Conservation (phyloP, 2,113 vertebrate species). For the Ariopsis seemanni region DNA sequence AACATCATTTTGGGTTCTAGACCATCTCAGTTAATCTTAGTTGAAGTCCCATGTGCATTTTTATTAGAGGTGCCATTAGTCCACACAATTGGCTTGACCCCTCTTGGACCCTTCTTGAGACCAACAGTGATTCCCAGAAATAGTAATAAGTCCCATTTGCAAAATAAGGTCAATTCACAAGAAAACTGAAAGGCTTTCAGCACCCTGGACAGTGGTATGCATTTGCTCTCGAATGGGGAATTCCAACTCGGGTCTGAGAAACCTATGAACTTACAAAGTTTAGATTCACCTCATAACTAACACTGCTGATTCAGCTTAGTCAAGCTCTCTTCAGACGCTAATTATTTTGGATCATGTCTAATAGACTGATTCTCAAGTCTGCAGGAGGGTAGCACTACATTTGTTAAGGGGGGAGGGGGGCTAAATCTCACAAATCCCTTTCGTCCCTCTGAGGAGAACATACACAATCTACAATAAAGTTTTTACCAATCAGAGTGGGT, state of each 20-base stretch:
- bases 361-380: background rate
- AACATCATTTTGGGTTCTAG: background rate
- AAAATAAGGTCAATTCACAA: background rate
- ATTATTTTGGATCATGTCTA: background rate
- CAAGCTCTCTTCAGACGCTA: background rate
- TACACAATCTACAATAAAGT: background rate
- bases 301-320: background rate
- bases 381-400: background rate
- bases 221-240: background rate
- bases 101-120: background rate
- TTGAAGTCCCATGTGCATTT: background rate
- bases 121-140: background rate
- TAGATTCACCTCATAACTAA: background rate
- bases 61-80: background rate
- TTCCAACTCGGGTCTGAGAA: background rate
- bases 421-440: background rate
- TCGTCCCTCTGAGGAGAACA: background rate
- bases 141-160: background rate
- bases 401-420: background rate
- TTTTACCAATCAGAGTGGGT: background rate
- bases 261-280: background rate
- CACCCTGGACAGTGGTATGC: constrained; percentile 45
- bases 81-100: background rate
- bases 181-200: constrained; percentile 39
- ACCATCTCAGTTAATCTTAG: background rate